A percentile compares a stretch with the other conserved stretches of the same genome.
Evolutionary conservation across 2,113 vertebrate species (phyloP).

Genomic region (Lanius collurio): DNA sequence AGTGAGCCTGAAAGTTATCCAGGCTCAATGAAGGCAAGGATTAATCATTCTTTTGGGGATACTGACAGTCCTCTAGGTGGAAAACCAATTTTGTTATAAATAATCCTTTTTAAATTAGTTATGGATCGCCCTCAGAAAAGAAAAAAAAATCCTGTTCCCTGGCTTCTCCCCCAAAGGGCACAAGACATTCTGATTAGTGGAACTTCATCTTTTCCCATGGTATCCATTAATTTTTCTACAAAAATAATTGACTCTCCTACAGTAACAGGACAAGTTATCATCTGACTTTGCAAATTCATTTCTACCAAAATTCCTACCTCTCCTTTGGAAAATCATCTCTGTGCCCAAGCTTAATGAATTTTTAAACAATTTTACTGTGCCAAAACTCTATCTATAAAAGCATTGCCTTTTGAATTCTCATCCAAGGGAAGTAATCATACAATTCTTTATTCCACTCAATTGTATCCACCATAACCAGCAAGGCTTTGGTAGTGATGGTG

Average conservation of each 20-base stretch:
- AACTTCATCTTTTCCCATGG: not conserved
- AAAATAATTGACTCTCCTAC: not conserved
- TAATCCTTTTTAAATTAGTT: constrained; percentile 44
- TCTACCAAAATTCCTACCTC: not conserved
- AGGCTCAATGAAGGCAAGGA: not conserved
- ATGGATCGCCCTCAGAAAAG: not conserved
- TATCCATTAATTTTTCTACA: not conserved
- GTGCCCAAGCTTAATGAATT: not conserved
- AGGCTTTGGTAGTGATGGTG: not conserved
- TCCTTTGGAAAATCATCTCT: not conserved
- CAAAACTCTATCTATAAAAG: not conserved
- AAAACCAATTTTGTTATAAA: constrained; percentile 13
- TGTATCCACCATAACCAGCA: not conserved
- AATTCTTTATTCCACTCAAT: not conserved
- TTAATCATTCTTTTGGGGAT: constrained; percentile 46
- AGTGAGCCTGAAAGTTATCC: constrained; percentile 27
- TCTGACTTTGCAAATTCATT: not conserved
- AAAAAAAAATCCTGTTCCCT: not conserved
- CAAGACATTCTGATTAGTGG: not conserved
- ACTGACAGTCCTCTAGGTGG: not conserved
- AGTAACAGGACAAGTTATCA: not conserved
- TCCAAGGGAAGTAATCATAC: not conserved
- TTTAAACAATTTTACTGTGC: not conserved
- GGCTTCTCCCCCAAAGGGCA: not conserved
- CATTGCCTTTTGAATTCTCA: not conserved